These are phyloP conservation scores for Episyrphus balteatus DNA, from an alignment of 1,140 invertebrate genomes.

Conservation along the genomic window DNA sequence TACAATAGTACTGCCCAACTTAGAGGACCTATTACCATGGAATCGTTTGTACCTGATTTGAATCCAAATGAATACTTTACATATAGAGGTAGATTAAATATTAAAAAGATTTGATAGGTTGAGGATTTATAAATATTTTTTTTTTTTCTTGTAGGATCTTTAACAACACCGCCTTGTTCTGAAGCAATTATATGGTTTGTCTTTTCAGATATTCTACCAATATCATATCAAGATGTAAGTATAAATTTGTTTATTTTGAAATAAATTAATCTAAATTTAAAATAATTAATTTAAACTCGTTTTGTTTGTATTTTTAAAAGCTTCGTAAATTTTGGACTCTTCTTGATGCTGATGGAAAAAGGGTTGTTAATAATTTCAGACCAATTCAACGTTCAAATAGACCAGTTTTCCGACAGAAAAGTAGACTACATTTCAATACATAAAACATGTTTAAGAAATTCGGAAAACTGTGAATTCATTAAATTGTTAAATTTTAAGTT, in stretches of 20 bases:
- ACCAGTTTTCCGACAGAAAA: too few species aligned
- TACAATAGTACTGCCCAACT: too few species aligned
- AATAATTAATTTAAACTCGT: neutral
- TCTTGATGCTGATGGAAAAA: constrained; percentile 39
- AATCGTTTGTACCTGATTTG: constrained; percentile 28
- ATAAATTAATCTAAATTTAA: neutral
- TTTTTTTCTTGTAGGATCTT: too few species aligned
- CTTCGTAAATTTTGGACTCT: constrained; percentile 51
- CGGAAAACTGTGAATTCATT: too few species aligned
- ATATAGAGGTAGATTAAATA: constrained; percentile 42
- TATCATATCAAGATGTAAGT: constrained; percentile 29
- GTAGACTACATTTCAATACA: too few species aligned
- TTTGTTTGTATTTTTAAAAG: constrained; percentile 19
- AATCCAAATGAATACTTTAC: constrained; percentile 33
- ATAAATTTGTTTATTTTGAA: neutral
- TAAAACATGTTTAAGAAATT: too few species aligned
- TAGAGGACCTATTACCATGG: too few species aligned
- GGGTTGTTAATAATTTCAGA: constrained; percentile 44
- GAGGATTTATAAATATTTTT: constrained; percentile 12
- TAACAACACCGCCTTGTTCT: constrained; percentile 63
- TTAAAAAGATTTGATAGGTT: constrained; percentile 44
- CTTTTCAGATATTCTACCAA: constrained; percentile 59
- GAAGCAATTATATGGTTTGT: constrained; percentile 85
- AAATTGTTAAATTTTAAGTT: too few species aligned
- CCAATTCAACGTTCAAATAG: constrained; percentile 36